phyloP scores from a whole-genome alignment of 2,113 vertebrate genomes.

The Cinclus cinclus region DNA sequence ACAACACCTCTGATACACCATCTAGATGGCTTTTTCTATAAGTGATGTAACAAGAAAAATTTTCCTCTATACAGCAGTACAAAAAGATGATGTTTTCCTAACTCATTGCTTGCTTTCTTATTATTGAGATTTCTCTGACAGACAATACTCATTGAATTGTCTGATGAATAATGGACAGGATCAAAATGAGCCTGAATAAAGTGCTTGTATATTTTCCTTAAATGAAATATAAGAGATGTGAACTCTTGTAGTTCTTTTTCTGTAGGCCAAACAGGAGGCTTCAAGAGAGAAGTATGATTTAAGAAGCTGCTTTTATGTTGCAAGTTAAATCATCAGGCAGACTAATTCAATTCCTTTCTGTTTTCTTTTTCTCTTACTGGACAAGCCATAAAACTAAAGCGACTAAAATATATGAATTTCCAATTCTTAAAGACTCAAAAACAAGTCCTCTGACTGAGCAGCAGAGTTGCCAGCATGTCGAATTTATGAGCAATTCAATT shows the following conservation, averaged over 20 bases:
- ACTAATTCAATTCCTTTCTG: conserved; percentile 42
- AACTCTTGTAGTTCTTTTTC: not conserved
- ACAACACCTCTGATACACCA: not conserved
- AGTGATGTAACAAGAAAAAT: not conserved
- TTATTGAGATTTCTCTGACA: not conserved
- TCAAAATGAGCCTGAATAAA: not conserved
- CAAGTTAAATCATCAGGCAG: conserved; percentile 36
- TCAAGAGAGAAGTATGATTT: not conserved
- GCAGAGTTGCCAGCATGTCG: not conserved
- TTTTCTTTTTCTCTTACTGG: conserved; percentile 31
- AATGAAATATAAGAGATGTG: not conserved
- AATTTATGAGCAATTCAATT: conserved; percentile 53
- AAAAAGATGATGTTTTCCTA: not conserved
- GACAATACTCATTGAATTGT: not conserved
- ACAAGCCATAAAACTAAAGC: conserved; percentile 37
- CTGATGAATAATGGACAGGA: not conserved
- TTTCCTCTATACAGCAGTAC: not conserved
- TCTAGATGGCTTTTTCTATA: not conserved
- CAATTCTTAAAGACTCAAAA: conserved; percentile 22
- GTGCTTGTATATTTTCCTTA: not conserved
- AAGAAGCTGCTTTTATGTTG: not conserved
- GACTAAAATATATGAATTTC: conserved; percentile 41
- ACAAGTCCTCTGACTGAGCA: conserved; percentile 7
- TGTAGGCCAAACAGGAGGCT: not conserved
- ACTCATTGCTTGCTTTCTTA: not conserved